These are phyloP conservation scores for Neria commutata DNA, from an alignment of 2,888 invertebrate species.

Conservation along the genomic window DNA sequence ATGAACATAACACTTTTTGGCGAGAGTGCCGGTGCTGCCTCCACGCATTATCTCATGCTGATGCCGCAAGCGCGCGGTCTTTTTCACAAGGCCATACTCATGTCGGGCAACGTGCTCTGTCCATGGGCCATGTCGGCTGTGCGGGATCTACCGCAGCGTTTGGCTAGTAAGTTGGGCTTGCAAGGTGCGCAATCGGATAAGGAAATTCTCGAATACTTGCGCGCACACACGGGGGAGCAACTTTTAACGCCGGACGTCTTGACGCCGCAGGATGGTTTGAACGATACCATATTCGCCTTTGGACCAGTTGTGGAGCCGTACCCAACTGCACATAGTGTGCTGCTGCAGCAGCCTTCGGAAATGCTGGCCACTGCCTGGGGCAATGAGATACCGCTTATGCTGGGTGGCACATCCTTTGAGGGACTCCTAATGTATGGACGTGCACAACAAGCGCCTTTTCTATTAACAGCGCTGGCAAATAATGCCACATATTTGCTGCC, in stretches of 20 bases:
- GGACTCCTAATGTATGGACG: slow-evolving; percentile 53
- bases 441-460: slow-evolving; percentile 39
- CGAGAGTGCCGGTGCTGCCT: slow-evolving; percentile 64
- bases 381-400: slow-evolving; percentile 53
- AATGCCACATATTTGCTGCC: slow-evolving; percentile 51
- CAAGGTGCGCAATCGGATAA: slow-evolving; percentile 44
- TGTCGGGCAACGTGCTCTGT: slow-evolving; percentile 52
- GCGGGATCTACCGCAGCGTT: slow-evolving; percentile 41
- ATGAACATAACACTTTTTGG: slow-evolving; percentile 64
- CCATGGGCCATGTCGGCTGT: slow-evolving; percentile 47
- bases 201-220: slow-evolving; percentile 38
- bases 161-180: slow-evolving; percentile 49
- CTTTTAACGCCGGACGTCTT: slow-evolving; percentile 45
- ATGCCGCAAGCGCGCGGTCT: slow-evolving; percentile 60
- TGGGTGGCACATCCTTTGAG: slow-evolving; percentile 58
- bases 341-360: slow-evolving; percentile 45
- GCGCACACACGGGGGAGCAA: slow-evolving; percentile 34
- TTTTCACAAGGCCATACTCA: slow-evolving; percentile 56
- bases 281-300: slow-evolving; percentile 51
- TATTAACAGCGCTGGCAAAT: slow-evolving; percentile 40
- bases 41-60: slow-evolving; percentile 61
- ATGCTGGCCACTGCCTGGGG: slow-evolving; percentile 52
- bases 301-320: slow-evolving; percentile 58
- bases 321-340: slow-evolving; percentile 41
- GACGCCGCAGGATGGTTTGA: slow-evolving; percentile 42